These are phyloP conservation scores for Tachina fera DNA, from an alignment of 2,888 invertebrate genomes.

Conservation along the genomic window DNA sequence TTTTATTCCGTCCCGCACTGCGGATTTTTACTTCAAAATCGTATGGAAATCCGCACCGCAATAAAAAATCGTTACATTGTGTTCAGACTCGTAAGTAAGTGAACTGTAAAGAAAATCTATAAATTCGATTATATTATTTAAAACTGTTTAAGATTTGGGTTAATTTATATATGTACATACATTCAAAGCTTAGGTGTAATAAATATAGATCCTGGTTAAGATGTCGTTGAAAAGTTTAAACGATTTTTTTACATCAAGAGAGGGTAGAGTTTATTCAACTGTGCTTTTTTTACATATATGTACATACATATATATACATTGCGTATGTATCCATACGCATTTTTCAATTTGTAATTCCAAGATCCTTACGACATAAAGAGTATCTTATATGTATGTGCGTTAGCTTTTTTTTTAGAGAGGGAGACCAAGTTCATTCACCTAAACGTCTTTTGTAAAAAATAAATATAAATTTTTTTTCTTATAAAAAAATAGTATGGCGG, in stretches of 20 bases:
- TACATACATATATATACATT: neutral
- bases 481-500: conserved; percentile 57
- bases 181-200: neutral
- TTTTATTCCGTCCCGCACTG: too few relatives aligned
- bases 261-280: conserved; percentile 36
- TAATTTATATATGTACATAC: neutral
- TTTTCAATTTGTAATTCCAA: conserved; percentile 40
- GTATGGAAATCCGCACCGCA: too few relatives aligned
- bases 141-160: neutral
- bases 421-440: conserved; percentile 58
- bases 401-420: conserved; percentile 17
- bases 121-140: neutral
- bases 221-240: neutral
- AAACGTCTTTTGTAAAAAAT: conserved; percentile 51
- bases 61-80: too few relatives aligned
- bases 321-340: neutral
- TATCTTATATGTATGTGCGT: neutral
- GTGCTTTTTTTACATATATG: neutral
- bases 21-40: too few relatives aligned
- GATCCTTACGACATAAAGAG: conserved; percentile 38
- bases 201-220: neutral
- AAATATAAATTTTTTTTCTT: conserved; percentile 36
- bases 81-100: too few relatives aligned
- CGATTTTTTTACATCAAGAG: neutral
- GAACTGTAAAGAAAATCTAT: neutral